phyloP scores from a whole-genome alignment of 2,797 vertebrate species.

The Lepilemur septentrionalis region DNA sequence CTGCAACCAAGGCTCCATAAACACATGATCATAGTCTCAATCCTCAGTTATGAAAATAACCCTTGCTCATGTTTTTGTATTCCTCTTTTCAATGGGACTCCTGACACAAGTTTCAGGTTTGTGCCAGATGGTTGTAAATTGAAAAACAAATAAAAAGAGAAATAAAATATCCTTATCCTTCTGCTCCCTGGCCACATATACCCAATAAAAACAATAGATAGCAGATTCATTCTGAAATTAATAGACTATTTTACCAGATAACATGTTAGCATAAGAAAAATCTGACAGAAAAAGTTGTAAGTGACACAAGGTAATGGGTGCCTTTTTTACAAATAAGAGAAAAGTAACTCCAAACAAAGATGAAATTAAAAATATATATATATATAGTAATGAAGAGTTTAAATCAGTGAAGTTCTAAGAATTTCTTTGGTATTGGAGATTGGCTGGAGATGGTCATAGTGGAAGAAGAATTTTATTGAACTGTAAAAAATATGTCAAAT shows the following conservation, averaged over 20 bases:
- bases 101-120: conserved; percentile 52
- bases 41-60: conserved; percentile 44
- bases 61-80: conserved; percentile 8
- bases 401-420: not conserved
- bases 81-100: conserved; percentile 38
- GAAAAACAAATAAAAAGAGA: conserved; percentile 55
- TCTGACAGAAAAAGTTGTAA: not conserved
- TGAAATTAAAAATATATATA: not conserved
- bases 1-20: not conserved
- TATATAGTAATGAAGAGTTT: not conserved
- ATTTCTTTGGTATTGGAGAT: not conserved
- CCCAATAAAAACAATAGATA: conserved; percentile 55
- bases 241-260: conserved; percentile 39
- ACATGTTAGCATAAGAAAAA: conserved; percentile 16
- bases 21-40: not conserved
- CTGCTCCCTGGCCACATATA: conserved; percentile 10
- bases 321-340: not conserved
- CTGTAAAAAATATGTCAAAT: conserved; percentile 29
- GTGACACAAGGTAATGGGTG: not conserved
- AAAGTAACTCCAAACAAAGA: not conserved
- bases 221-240: conserved; percentile 51
- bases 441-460: not conserved
- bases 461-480: conserved; percentile 26
- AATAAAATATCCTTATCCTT: conserved; percentile 55
- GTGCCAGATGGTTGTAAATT: conserved; percentile 58